These are phyloP conservation scores for Coremacera marginata DNA, from an alignment of 2,888 invertebrate genomes.

Conservation along the genomic window DNA sequence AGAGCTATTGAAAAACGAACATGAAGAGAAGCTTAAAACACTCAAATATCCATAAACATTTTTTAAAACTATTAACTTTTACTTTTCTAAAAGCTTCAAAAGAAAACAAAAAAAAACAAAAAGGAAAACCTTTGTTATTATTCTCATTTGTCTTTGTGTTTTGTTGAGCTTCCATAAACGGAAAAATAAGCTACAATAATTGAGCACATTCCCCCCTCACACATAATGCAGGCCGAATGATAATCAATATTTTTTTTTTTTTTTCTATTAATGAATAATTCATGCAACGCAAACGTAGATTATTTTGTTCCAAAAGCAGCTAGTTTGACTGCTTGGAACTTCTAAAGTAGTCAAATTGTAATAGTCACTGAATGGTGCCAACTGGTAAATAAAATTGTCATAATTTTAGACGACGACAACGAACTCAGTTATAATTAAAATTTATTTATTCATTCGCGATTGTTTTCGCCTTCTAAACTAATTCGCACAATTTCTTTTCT, in stretches of 20 bases:
- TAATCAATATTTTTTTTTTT: slow-evolving; percentile 13
- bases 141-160: not conserved
- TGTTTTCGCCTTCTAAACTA: slow-evolving; percentile 16
- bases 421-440: slow-evolving; percentile 15
- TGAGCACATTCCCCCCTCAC: not conserved
- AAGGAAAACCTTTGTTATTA: not conserved
- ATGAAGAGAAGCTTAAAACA: too few species aligned
- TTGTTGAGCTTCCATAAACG: slow-evolving; percentile 10
- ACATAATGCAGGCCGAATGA: slow-evolving; percentile 11
- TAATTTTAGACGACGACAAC: not conserved
- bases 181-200: slow-evolving; percentile 12
- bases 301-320: too few species aligned
- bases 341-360: too few species aligned
- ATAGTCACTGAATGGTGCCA: slow-evolving; percentile 17
- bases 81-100: slow-evolving; percentile 8
- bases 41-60: too few species aligned
- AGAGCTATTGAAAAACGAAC: too few species aligned
- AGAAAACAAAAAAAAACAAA: too few species aligned
- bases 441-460: slow-evolving; percentile 21
- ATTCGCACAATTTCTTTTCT: slow-evolving; percentile 21
- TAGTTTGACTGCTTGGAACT: too few species aligned
- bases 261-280: slow-evolving; percentile 26
- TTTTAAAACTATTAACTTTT: slow-evolving; percentile 3
- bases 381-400: not conserved
- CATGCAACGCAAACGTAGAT: slow-evolving; percentile 1